phyloP scores from a whole-genome alignment of 2,888 invertebrate species.

The Drosophila pegasa region DNA sequence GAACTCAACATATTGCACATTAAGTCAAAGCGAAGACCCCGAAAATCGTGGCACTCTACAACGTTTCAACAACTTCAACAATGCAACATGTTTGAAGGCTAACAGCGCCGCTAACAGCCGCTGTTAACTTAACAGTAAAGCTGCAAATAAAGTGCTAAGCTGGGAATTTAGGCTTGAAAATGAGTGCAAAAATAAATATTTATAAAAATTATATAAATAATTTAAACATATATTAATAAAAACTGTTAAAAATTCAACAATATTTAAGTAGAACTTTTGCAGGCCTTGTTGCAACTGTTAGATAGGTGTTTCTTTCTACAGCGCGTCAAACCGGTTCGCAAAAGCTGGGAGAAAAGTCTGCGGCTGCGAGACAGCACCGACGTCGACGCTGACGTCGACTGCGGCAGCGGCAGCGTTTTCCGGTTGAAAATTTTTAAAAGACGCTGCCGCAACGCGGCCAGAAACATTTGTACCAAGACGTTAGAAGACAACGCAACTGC shows the following conservation, averaged over 20 bases:
- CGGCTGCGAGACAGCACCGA: slow-evolving; percentile 7
- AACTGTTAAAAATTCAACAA: neutral
- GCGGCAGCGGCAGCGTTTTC: slow-evolving; percentile 56
- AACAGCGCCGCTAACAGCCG: slow-evolving; percentile 21
- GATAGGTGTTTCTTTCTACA: slow-evolving; percentile 20
- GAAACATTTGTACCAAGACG: slow-evolving; percentile 85
- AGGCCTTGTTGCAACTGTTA: slow-evolving; percentile 17
- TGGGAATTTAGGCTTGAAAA: neutral
- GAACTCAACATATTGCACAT: slow-evolving; percentile 19
- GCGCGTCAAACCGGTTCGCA: slow-evolving; percentile 63
- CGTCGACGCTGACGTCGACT: slow-evolving; percentile 10
- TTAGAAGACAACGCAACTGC: slow-evolving; percentile 80
- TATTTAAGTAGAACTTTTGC: slow-evolving; percentile 7
- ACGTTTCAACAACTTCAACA: slow-evolving; percentile 24
- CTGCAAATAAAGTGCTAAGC: neutral
- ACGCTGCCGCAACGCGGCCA: slow-evolving; percentile 83
- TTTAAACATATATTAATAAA: neutral
- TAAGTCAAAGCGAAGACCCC: slow-evolving; percentile 11
- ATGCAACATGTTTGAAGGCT: slow-evolving; percentile 44
- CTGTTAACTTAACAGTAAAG: slow-evolving; percentile 41
- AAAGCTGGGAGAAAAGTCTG: slow-evolving; percentile 60
- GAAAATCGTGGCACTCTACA: slow-evolving; percentile 10
- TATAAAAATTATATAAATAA: slow-evolving; percentile 10
- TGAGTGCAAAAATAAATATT: slow-evolving; percentile 9
- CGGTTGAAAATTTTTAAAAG: slow-evolving; percentile 85